These are phyloP conservation scores for Folsomia candida DNA, from an alignment of 2,888 invertebrate genomes.

Conservation along the genomic window DNA sequence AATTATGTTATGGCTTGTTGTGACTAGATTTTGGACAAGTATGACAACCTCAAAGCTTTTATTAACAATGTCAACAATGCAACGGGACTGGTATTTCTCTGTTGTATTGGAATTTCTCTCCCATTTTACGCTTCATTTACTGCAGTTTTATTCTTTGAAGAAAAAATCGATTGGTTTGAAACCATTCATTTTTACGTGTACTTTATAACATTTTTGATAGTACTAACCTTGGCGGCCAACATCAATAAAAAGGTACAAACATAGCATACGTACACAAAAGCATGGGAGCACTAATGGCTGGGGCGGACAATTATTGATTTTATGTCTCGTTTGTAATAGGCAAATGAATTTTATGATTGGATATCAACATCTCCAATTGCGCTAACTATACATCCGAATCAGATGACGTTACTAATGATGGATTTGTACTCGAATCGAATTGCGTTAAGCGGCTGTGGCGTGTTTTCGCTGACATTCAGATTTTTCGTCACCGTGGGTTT, in stretches of 20 bases:
- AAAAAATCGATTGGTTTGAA: conserved; percentile 18
- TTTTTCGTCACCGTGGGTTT: conserved; percentile 28
- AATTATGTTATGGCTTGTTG: too few species aligned
- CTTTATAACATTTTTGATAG: conserved; percentile 25
- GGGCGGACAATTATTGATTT: background rate
- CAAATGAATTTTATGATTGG: conserved; percentile 31
- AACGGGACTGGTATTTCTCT: conserved; percentile 17
- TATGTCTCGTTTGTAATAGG: conserved; percentile 12
- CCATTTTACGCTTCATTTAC: conserved; percentile 27
- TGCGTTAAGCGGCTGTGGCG: conserved; percentile 25
- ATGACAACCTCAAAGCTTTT: conserved; percentile 10
- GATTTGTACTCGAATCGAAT: conserved; percentile 25
- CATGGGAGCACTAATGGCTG: background rate
- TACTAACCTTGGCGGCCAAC: conserved; percentile 19
- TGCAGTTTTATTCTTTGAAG: conserved; percentile 18
- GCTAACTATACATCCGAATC: conserved; percentile 12
- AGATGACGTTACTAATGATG: conserved; percentile 25
- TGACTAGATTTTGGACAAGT: conserved; percentile 14
- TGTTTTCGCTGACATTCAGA: conserved; percentile 25
- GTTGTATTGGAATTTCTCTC: conserved; percentile 19
- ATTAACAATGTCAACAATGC: conserved; percentile 21
- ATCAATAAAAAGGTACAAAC: conserved; percentile 19
- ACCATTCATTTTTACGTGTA: conserved; percentile 24
- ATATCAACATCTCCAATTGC: conserved; percentile 17
- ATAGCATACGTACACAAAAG: too few species aligned